These are phyloP conservation scores for Neosilurus hyrtlii DNA, from an alignment of 2,797 vertebrate species.

Conservation along the genomic window DNA sequence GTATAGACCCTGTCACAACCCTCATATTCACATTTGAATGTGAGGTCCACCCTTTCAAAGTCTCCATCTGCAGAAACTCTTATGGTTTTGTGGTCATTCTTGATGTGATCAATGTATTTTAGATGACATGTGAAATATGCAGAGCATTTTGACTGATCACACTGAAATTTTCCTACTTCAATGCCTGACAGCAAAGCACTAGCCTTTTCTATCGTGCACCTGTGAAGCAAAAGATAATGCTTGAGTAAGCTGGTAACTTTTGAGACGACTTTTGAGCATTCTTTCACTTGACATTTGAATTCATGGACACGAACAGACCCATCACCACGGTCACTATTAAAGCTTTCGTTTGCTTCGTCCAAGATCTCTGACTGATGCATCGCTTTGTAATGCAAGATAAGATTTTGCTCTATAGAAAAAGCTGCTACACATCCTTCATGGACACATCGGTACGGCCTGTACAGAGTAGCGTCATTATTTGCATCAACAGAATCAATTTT, in stretches of 20 bases:
- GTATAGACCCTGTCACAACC: conserved; percentile 93
- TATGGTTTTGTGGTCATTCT: conserved; percentile 87
- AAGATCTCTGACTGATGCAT: conserved; percentile 87
- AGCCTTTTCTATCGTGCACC: conserved; percentile 92
- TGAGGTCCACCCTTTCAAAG: conserved; percentile 78
- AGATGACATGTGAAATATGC: conserved; percentile 86
- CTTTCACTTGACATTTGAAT: conserved; percentile 92
- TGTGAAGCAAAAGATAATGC: conserved; percentile 95
- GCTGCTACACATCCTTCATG: conserved; percentile 95
- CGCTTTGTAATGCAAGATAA: conserved; percentile 97
- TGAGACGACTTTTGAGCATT: conserved; percentile 95
- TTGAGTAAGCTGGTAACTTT: conserved; percentile 91
- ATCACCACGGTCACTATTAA: conserved; percentile 57
- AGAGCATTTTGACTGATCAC: conserved; percentile 89
- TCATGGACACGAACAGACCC: conserved; percentile 76
- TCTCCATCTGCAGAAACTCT: conserved; percentile 74
- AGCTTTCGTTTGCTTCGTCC: conserved; percentile 57
- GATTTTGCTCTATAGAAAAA: conserved; percentile 96
- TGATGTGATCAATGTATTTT: conserved; percentile 91
- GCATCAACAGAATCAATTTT: conserved; percentile 66
- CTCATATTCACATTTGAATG: conserved; percentile 89
- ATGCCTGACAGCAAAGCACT: conserved; percentile 83
- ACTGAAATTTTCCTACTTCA: conserved; percentile 85
- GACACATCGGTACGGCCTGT: conserved; percentile 94
- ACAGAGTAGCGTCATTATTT: conserved; percentile 81